phyloP scores from a whole-genome alignment of 2,797 vertebrate species.

The Ispidina picta region DNA sequence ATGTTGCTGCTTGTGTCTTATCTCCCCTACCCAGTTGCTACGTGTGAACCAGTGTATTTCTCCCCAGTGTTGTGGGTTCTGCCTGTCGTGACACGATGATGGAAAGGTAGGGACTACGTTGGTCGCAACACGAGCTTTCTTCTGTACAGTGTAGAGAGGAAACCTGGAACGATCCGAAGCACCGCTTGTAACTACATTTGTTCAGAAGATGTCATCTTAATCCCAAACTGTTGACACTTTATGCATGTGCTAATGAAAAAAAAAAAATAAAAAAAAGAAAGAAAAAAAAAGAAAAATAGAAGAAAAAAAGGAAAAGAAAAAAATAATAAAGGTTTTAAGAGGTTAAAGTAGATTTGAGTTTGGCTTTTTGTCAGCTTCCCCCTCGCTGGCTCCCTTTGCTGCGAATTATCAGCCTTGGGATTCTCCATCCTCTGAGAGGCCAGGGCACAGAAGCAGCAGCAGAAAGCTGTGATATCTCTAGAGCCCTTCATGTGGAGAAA shows the following conservation, averaged over 20 bases:
- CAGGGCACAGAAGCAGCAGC: not conserved
- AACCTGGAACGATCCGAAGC: not conserved
- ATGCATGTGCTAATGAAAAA: conserved; percentile 72
- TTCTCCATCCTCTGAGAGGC: not conserved
- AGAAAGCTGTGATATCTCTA: not conserved
- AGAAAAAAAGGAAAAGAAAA: not conserved
- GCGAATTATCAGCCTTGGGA: not conserved
- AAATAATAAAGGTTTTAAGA: conserved; percentile 72
- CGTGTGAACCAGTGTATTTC: conserved; percentile 68
- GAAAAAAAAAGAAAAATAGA: not conserved
- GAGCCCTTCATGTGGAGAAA: not conserved
- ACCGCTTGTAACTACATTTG: conserved; percentile 58
- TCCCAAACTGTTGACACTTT: conserved; percentile 74
- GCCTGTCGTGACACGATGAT: conserved; percentile 26
- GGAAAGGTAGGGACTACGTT: not conserved
- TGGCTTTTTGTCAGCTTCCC: not conserved
- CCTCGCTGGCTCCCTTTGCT: not conserved
- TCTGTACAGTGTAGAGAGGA: conserved; percentile 46
- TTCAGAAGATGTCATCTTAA: conserved; percentile 55
- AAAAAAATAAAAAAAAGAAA: not conserved
- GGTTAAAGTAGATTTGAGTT: conserved; percentile 1
- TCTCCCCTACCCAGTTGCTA: conserved; percentile 66
- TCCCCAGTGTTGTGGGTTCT: conserved; percentile 62
- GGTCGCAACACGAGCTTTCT: not conserved
- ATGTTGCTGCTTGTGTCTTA: conserved; percentile 73